Percentiles rank a stretch among this genome's conserved stretches.
Evolutionary conservation across 2,888 invertebrate species (phyloP).

Genomic region (Chorisops tibialis): DNA sequence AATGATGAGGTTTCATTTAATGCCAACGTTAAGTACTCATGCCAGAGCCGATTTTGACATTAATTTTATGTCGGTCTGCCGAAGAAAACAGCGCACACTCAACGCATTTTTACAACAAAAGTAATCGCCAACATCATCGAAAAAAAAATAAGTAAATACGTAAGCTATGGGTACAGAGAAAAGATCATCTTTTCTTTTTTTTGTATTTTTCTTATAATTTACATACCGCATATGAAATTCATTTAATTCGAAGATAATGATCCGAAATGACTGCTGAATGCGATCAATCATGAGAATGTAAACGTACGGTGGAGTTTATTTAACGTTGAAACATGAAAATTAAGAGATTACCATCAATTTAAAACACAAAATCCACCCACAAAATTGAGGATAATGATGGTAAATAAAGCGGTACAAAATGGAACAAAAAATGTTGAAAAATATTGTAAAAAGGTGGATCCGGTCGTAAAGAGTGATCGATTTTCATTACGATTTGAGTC

Average conservation of each 20-base stretch:
- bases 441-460: background rate
- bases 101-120: too few relatives aligned
- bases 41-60: background rate
- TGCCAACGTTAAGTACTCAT: too few relatives aligned
- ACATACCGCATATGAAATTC: constrained; percentile 1
- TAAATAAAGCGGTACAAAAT: constrained; percentile 2
- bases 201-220: too few relatives aligned
- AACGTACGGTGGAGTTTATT: background rate
- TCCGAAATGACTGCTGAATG: constrained; percentile 6
- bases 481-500: constrained; percentile 8
- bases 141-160: too few relatives aligned
- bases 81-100: too few relatives aligned
- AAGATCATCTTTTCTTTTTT: too few relatives aligned
- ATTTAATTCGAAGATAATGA: constrained; percentile 20
- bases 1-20: too few relatives aligned
- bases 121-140: too few relatives aligned
- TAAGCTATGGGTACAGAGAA: too few relatives aligned
- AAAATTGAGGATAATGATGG: constrained; percentile 18
- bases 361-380: constrained; percentile 10
- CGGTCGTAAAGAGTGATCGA: constrained; percentile 8
- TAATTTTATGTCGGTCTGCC: background rate
- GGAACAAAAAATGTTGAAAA: background rate
- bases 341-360: constrained; percentile 17
- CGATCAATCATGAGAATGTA: constrained; percentile 5
- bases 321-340: constrained; percentile 13